phyloP scores from a whole-genome alignment of 2,113 vertebrate species.

The Cyprinodon tularosa region DNA sequence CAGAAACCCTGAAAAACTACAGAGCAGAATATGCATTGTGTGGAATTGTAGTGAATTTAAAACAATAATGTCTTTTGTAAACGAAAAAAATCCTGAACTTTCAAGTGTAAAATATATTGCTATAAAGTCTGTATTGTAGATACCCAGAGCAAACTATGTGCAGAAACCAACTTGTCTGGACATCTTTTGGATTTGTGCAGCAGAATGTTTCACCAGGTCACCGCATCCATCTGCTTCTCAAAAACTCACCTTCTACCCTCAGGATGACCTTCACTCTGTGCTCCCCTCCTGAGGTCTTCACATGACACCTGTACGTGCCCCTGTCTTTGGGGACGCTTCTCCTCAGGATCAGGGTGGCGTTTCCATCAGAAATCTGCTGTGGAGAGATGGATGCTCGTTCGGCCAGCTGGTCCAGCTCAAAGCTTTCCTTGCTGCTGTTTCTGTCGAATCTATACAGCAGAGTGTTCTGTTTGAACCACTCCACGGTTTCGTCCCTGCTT shows the following conservation, averaged over 20 bases:
- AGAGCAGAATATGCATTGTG: too few relatives aligned
- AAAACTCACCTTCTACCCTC: constrained; percentile 75
- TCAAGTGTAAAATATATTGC: too few relatives aligned
- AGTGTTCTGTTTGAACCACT: constrained; percentile 75
- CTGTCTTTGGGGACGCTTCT: constrained; percentile 65
- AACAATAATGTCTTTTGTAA: too few relatives aligned
- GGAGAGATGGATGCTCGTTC: constrained; percentile 64
- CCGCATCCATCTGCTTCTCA: neutral
- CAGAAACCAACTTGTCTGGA: neutral
- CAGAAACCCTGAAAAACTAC: too few relatives aligned
- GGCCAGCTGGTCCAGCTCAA: constrained; percentile 15
- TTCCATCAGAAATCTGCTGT: constrained; percentile 61
- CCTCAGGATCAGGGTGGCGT: constrained; percentile 79
- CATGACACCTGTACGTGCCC: constrained; percentile 79
- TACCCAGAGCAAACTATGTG: too few relatives aligned
- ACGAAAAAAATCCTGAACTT: too few relatives aligned
- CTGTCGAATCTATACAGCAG: constrained; percentile 71
- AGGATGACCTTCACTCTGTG: constrained; percentile 64
- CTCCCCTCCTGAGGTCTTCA: constrained; percentile 33
- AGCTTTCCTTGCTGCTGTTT: constrained; percentile 1
- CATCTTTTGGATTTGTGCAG: neutral
- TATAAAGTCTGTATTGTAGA: too few relatives aligned
- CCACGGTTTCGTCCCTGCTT: constrained; percentile 59
- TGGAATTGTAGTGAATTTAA: too few relatives aligned
- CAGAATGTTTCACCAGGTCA: neutral